Evolutionary conservation across 2,797 vertebrate genomes (phyloP).

Genomic region (Paguma larvata): DNA sequence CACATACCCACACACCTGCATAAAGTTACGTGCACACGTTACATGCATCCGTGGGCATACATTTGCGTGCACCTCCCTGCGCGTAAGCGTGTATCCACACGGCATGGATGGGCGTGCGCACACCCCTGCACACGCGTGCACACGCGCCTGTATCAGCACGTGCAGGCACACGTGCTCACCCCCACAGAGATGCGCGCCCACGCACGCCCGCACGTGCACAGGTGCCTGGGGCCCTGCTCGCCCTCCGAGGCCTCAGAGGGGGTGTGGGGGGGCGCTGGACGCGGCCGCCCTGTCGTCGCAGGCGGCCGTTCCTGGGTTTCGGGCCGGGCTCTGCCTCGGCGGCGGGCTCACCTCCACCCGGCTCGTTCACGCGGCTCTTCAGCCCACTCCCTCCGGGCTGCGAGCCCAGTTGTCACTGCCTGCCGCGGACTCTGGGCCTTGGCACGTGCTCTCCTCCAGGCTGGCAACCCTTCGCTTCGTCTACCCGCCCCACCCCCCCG

Average conservation of each 20-base stretch:
- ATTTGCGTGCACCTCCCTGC: too few species aligned
- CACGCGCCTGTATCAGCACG: too few species aligned
- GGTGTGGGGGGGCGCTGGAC: neutral
- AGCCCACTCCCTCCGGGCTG: neutral
- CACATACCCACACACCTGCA: neutral
- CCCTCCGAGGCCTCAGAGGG: neutral
- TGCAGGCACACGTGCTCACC: fast-evolving
- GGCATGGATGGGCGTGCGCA: too few species aligned
- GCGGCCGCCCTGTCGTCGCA: fast-evolving
- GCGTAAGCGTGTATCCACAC: too few species aligned
- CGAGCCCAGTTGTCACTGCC: neutral
- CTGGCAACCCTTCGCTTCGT: fast-evolving
- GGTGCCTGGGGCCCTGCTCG: neutral
- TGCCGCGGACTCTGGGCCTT: neutral
- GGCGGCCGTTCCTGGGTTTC: neutral
- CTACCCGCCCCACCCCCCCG: neutral
- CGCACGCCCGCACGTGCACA: neutral
- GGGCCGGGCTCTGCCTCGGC: fast-evolving
- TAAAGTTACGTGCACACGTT: too few species aligned
- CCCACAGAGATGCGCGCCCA: too few species aligned
- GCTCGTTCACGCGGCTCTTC: neutral
- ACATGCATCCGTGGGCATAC: too few species aligned
- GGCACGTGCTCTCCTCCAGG: neutral
- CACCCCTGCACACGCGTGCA: too few species aligned
- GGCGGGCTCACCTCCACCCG: neutral